These are phyloP conservation scores for Pharmacophagus antenor DNA, from an alignment of 2,888 invertebrate genomes.

Conservation along the genomic window DNA sequence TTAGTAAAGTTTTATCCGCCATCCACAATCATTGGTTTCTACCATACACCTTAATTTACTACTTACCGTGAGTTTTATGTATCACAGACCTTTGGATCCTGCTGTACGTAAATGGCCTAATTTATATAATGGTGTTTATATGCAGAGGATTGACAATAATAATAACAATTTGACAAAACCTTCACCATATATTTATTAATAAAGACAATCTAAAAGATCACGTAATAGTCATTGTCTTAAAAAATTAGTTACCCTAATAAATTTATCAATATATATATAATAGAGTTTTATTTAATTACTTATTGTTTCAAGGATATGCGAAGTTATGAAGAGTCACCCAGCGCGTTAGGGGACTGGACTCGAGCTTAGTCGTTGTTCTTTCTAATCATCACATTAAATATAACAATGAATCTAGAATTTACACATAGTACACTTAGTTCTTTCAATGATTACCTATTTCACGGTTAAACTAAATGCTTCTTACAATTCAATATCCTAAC, in stretches of 20 bases:
- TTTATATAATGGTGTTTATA: background rate
- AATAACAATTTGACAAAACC: slow-evolving; percentile 76
- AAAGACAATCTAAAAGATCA: slow-evolving; percentile 82
- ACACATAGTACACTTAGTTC: slow-evolving; percentile 68
- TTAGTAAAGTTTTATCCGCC: too few species aligned
- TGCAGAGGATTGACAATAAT: slow-evolving; percentile 45
- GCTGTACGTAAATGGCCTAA: too few species aligned
- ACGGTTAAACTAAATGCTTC: slow-evolving; percentile 74
- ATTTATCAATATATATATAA: slow-evolving; percentile 76
- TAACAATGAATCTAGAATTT: slow-evolving; percentile 71
- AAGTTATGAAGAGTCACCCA: slow-evolving; percentile 74
- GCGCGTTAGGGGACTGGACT: slow-evolving; percentile 55
- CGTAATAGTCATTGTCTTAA: slow-evolving; percentile 80
- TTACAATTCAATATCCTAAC: slow-evolving; percentile 67
- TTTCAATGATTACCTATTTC: slow-evolving; percentile 66
- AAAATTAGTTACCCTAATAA: slow-evolving; percentile 81
- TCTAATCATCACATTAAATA: slow-evolving; percentile 76
- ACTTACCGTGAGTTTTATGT: too few species aligned
- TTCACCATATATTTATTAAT: slow-evolving; percentile 82
- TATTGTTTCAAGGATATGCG: slow-evolving; percentile 82
- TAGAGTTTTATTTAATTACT: slow-evolving; percentile 76
- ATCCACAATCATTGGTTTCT: too few species aligned
- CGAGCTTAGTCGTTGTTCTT: slow-evolving; percentile 74
- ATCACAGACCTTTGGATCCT: too few species aligned
- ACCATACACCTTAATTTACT: too few species aligned